Percentiles rank a stretch among this genome's conserved stretches.
phyloP scores from a whole-genome alignment of 2,797 vertebrate species.

The Gila robusta region DNA sequence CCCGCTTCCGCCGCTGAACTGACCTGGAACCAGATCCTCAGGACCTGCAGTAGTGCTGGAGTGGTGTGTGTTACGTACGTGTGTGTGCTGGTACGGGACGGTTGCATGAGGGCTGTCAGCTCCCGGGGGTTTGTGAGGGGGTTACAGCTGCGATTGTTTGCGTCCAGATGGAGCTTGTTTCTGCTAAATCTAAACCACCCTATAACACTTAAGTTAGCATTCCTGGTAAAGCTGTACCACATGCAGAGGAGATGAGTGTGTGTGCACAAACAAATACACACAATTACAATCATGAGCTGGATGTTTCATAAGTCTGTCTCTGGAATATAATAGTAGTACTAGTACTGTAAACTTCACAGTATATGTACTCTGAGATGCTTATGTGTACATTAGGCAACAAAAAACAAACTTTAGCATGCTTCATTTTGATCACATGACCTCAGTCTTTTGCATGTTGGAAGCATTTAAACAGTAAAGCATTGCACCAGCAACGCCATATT shows the following conservation, averaged over 20 bases:
- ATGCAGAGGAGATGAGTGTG: slow-evolving; percentile 47
- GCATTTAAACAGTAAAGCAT: not conserved
- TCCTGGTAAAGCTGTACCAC: slow-evolving; percentile 63
- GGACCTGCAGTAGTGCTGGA: not conserved
- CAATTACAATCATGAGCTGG: not conserved
- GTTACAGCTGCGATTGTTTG: slow-evolving; percentile 55
- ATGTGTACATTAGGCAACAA: not conserved
- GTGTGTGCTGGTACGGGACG: slow-evolving; percentile 8
- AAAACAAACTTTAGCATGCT: not conserved
- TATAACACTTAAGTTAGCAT: slow-evolving; percentile 63
- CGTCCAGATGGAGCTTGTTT: slow-evolving; percentile 67
- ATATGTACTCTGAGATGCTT: too few species aligned
- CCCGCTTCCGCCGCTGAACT: not conserved
- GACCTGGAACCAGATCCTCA: not conserved
- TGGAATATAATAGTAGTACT: not conserved
- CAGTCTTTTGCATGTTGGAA: not conserved
- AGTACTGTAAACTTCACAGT: not conserved
- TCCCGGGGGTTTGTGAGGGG: slow-evolving; percentile 10
- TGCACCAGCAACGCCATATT: not conserved
- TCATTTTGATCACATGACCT: not conserved
- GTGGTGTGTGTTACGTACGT: slow-evolving; percentile 28
- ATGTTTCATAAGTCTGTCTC: not conserved
- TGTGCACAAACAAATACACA: not conserved
- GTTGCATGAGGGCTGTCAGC: slow-evolving; percentile 28
- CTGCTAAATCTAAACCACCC: slow-evolving; percentile 62